Percentiles rank a stretch among this genome's conserved stretches.
phyloP scores from a whole-genome alignment of 2,888 invertebrate genomes.

The Tenthredo scrophulariae region DNA sequence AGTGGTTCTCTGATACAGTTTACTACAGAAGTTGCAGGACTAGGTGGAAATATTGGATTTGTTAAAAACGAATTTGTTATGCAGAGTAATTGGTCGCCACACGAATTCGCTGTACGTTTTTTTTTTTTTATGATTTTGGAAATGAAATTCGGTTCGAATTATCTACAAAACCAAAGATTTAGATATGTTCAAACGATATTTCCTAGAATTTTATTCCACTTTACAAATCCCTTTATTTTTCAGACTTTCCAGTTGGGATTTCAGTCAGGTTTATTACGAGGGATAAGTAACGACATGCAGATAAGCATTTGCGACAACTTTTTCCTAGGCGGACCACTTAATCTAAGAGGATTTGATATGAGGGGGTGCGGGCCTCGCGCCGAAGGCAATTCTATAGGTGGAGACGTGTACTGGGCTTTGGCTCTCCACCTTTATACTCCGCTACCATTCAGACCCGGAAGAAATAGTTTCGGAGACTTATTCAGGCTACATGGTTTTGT shows the following conservation, averaged over 20 bases:
- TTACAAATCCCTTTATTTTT: constrained; percentile 61
- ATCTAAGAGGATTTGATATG: constrained; percentile 92
- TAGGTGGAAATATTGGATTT: constrained; percentile 96
- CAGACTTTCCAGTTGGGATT: constrained; percentile 87
- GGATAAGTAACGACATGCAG: constrained; percentile 81
- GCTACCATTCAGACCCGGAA: constrained; percentile 91
- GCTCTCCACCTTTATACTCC: constrained; percentile 94
- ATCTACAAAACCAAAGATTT: not conserved
- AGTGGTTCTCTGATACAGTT: constrained; percentile 86
- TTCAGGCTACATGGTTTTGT: constrained; percentile 94
- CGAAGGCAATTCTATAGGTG: constrained; percentile 88
- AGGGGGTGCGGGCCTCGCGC: constrained; percentile 92
- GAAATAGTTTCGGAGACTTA: constrained; percentile 89
- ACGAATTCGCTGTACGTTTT: constrained; percentile 81
- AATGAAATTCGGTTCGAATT: not conserved
- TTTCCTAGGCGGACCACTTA: constrained; percentile 94
- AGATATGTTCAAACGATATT: constrained; percentile 22
- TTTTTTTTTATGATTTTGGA: not conserved
- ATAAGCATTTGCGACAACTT: constrained; percentile 86
- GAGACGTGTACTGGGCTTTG: constrained; percentile 90
- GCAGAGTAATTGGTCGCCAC: constrained; percentile 85
- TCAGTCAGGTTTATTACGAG: constrained; percentile 85
- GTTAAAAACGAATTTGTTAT: constrained; percentile 89
- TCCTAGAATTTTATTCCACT: constrained; percentile 48
- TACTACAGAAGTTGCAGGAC: constrained; percentile 90